Percentiles rank a stretch among this genome's conserved stretches.
Conservation (phyloP, 2,888 invertebrate species). For the Eristalis intricaria region DNA sequence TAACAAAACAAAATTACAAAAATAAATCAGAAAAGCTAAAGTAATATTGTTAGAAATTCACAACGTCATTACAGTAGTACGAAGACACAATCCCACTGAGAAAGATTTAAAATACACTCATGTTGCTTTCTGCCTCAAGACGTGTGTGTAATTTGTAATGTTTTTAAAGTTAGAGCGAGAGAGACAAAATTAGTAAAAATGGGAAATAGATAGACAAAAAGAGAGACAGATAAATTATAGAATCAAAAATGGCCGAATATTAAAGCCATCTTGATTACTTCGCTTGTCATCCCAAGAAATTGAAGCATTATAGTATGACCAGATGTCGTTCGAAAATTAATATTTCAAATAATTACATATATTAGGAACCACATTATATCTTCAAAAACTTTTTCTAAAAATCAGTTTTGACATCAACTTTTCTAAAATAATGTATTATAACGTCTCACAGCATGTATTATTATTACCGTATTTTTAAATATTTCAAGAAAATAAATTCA, state of each 20-base stretch:
- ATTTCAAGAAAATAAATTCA: too few relatives aligned
- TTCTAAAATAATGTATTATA: too few relatives aligned
- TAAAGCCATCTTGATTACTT: not conserved
- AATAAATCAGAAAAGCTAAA: conserved; percentile 17
- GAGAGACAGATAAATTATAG: not conserved
- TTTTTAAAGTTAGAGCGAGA: conserved; percentile 15
- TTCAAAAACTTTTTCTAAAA: too few relatives aligned
- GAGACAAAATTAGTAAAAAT: not conserved
- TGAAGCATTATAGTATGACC: not conserved
- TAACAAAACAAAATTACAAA: conserved; percentile 6
- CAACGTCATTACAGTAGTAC: conserved; percentile 1
- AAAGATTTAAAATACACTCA: conserved; percentile 21
- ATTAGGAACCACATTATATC: too few relatives aligned
- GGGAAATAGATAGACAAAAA: not conserved
- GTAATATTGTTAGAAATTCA: conserved; percentile 6
- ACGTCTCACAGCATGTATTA: too few relatives aligned
- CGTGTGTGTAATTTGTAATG: conserved; percentile 14
- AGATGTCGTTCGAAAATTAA: too few relatives aligned
- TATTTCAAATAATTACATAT: too few relatives aligned
- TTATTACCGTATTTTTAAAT: too few relatives aligned
- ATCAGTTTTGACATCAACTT: too few relatives aligned
- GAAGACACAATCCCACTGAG: conserved; percentile 16
- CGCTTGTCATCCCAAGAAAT: not conserved
- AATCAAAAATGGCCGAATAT: not conserved
- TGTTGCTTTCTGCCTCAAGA: not conserved